Evolutionary conservation across 2,113 vertebrate species (phyloP), one percentile per base, ranked within the genome.

Genomic region (Oenanthe oenanthe): DNA sequence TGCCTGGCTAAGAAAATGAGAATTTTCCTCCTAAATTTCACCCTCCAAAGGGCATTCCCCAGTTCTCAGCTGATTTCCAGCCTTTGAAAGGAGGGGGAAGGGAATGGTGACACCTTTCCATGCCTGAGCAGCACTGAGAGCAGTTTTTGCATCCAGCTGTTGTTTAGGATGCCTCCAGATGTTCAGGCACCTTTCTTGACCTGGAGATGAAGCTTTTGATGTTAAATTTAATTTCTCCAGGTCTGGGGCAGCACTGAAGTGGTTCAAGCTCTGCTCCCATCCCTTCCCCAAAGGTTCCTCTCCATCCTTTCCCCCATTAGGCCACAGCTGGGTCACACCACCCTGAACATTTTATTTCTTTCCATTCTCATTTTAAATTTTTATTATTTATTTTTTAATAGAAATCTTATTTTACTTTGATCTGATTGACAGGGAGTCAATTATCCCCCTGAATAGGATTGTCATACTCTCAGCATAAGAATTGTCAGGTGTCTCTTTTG

Each of bases 391-490:
- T 51, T 40, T 85, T 50, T 38, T 7, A 5, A 50, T 17, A 48
- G 36, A 58, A 26, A 47, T 91, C 63, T 63, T 87, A 85, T 22
- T 94, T 62, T 63, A 31, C 54, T 83, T 93, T 62, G 81, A 75
- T 95, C 88, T 65, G 68, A 57, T 53, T 96, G 94, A 75, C 91
- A 94, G 88, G 67, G 80, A 91, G 84, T 89, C 85, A 96, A 72
- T 96, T 89, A 97, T 94, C 65, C 25, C 68, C 12, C 66, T 93
- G 87, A 87, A 93, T 65, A n/a, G 0, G 3, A 38, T 54, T 94
- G 92, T 77, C 88, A 81, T 25, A 20, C 63, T 1, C 9, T 81
- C 40, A 28, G 58, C 71, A 80, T 38, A 50, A 58, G 31, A 65
- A 36, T 14, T 93, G 79, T 56, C 82, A 90, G 60, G 26, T 6